Conservation (phyloP, 2,888 invertebrate species). For the Tiliacea aurago region DNA sequence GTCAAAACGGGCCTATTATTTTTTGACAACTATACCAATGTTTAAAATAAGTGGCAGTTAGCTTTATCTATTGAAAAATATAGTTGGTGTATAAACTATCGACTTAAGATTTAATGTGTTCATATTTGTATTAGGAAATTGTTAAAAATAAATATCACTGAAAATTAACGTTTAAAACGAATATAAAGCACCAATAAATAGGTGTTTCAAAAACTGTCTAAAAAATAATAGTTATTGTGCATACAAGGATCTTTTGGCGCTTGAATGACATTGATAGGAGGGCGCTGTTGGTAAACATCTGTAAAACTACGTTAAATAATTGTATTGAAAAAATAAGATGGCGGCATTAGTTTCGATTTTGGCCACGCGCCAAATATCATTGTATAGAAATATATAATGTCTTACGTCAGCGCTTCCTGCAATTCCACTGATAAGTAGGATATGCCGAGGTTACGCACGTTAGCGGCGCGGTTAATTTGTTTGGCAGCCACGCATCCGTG, state of each 20-base stretch:
- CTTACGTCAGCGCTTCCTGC: background rate
- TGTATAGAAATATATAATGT: background rate
- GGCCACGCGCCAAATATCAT: background rate
- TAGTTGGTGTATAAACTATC: background rate
- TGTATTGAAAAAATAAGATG: no score
- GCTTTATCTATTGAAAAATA: constrained; percentile 9
- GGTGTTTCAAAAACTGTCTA: background rate
- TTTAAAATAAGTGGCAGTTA: background rate
- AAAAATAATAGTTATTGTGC: background rate
- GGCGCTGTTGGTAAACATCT: background rate
- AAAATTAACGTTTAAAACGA: constrained; percentile 4
- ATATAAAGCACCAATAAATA: background rate
- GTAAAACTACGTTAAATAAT: background rate
- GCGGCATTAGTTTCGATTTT: no score
- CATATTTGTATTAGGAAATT: constrained; percentile 44
- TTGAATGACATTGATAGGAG: background rate
- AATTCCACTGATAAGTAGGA: background rate
- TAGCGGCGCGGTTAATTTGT: background rate
- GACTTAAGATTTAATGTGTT: constrained; percentile 47
- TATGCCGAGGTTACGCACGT: background rate
- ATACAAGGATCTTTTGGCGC: background rate
- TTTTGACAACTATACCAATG: no score
- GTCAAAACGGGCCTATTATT: no score
- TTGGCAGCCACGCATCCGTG: background rate
- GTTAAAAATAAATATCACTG: constrained; percentile 19